Evolutionary conservation across 92 coral and sea anemone species (phyloP).

Genomic region (Metridium senile): DNA sequence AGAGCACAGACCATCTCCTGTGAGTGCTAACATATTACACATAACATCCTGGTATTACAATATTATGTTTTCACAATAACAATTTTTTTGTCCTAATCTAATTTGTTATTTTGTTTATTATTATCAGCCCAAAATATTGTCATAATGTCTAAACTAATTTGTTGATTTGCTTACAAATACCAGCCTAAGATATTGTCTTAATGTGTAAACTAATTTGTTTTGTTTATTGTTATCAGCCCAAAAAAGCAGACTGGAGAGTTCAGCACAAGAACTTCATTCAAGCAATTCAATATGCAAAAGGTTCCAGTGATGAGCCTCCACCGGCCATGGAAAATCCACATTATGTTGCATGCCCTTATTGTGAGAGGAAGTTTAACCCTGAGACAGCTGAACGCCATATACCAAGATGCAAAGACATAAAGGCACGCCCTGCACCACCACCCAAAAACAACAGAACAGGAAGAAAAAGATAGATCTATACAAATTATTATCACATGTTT

Average conservation of each 20-base stretch:
- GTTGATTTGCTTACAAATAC: constrained; percentile 1
- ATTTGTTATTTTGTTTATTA: no score
- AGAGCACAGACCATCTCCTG: no score
- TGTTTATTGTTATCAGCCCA: constrained; percentile 57
- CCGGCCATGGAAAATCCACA: constrained; percentile 89
- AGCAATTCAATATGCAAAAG: constrained; percentile 95
- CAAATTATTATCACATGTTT: not conserved
- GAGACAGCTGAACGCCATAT: constrained; percentile 91
- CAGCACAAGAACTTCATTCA: constrained; percentile 87
- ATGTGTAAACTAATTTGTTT: not conserved
- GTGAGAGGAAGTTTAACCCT: constrained; percentile 87
- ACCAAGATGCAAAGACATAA: constrained; percentile 94
- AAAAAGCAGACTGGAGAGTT: constrained; percentile 79
- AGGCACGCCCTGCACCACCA: constrained; percentile 76
- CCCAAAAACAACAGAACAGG: constrained; percentile 51
- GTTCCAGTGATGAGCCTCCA: constrained; percentile 67
- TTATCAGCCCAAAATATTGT: no score
- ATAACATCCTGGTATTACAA: no score
- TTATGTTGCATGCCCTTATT: constrained; percentile 90
- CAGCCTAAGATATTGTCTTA: not conserved
- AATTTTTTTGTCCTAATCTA: no score
- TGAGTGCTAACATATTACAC: no score
- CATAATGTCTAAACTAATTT: no score
- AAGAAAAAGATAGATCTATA: not conserved
- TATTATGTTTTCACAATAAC: no score